phyloP scores from a whole-genome alignment of 2,797 vertebrate genomes.

The Anas flavirostris region DNA sequence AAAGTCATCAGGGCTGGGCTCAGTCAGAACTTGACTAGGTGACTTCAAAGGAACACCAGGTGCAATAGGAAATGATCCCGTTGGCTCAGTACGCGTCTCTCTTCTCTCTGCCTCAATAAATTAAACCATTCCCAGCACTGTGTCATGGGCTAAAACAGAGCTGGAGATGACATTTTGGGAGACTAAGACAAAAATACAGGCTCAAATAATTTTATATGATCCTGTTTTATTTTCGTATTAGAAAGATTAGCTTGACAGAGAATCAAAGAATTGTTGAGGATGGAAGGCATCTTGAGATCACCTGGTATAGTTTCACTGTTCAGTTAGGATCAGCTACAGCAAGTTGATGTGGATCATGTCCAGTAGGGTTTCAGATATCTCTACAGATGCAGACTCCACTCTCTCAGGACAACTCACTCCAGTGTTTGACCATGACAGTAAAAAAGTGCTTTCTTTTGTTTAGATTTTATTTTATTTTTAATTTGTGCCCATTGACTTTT shows the following conservation, averaged over 20 bases:
- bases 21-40: slow-evolving; percentile 50
- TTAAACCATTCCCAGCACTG: slow-evolving; percentile 19
- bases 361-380: background rate
- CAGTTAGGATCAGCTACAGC: background rate
- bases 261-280: background rate
- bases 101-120: slow-evolving; percentile 12
- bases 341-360: background rate
- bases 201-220: background rate
- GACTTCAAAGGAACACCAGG: slow-evolving; percentile 67
- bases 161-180: background rate
- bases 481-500: background rate
- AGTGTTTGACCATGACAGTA: background rate
- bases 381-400: background rate
- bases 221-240: background rate
- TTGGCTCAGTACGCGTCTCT: background rate
- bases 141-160: background rate
- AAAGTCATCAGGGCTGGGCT: background rate
- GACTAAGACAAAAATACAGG: background rate
- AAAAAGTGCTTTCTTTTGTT: background rate
- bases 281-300: background rate
- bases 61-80: slow-evolving; percentile 12
- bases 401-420: background rate
- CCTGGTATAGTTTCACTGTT: background rate
- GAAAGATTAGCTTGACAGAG: background rate
- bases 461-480: background rate